A percentile compares a stretch with the other conserved stretches of the same genome.
Evolutionary conservation across 2,113 vertebrate genomes (phyloP).

Genomic region (Apodemus speciosus): DNA sequence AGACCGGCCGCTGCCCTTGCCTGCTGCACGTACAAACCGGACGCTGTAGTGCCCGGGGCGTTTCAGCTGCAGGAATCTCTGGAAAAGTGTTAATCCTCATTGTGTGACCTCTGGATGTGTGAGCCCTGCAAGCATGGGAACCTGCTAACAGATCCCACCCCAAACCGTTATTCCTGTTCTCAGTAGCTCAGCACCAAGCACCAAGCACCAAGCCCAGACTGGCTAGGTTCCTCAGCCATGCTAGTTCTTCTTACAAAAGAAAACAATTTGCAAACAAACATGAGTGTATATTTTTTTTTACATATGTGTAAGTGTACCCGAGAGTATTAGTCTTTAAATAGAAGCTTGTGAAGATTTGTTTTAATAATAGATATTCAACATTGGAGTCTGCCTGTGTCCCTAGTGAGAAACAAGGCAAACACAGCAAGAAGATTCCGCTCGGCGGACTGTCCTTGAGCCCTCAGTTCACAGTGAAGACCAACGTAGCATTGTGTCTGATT

Average conservation of each 20-base stretch:
- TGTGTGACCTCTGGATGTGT: not conserved
- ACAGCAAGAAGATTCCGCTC: not conserved
- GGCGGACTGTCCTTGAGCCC: not conserved
- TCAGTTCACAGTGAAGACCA: not conserved
- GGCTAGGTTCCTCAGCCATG: not conserved
- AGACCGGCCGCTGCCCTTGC: not conserved
- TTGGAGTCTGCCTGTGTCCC: conserved; percentile 4
- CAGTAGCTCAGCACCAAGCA: not conserved
- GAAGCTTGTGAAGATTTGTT: conserved; percentile 62
- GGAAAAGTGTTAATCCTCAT: not conserved
- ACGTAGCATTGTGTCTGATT: not conserved
- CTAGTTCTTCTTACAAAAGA: conserved; percentile 30
- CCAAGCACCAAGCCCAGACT: not conserved
- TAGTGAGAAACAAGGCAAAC: not conserved
- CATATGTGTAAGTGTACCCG: conserved; percentile 23
- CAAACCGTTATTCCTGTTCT: not conserved
- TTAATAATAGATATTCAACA: conserved; percentile 39
- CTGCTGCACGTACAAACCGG: conserved; percentile 25
- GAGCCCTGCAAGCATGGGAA: not conserved
- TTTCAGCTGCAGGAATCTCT: not conserved
- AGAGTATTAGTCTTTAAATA: conserved; percentile 72
- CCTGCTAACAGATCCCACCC: not conserved
- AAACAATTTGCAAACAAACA: conserved; percentile 58
- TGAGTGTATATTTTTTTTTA: not conserved
- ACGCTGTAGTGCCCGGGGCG: not conserved